A percentile compares a stretch with the other conserved stretches of the same genome.
These are phyloP conservation scores for Cepphus grylle DNA, from an alignment of 2,113 vertebrate genomes.

Conservation along the genomic window DNA sequence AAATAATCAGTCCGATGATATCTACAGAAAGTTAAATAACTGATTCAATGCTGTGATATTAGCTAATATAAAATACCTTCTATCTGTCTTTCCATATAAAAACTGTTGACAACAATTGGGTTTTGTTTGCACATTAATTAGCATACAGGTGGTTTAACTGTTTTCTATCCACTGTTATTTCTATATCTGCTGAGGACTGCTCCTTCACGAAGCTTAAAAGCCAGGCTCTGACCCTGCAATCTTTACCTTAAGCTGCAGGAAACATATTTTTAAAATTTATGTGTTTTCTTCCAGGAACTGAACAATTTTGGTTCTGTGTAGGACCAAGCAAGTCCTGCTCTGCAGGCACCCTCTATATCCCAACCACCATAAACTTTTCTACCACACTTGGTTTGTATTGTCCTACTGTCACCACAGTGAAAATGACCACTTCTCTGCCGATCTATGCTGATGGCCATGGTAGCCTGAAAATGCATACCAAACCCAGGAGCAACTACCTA, in stretches of 20 bases:
- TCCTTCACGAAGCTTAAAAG: not conserved
- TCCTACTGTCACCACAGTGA: not conserved
- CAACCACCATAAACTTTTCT: not conserved
- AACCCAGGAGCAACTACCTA: not conserved
- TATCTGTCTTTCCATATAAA: not conserved
- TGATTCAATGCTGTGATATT: not conserved
- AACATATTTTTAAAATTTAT: not conserved
- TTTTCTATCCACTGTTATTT: not conserved
- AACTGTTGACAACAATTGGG: not conserved
- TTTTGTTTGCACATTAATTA: not conserved
- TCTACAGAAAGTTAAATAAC: not conserved
- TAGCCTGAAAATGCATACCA: not conserved
- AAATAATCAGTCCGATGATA: not conserved
- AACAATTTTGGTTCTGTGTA: not conserved
- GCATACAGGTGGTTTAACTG: not conserved
- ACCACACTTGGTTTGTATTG: not conserved
- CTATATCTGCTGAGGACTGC: not conserved
- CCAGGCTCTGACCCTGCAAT: not conserved
- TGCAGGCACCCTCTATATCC: no score
- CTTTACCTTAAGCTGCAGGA: not conserved
- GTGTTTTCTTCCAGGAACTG: not conserved
- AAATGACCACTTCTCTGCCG: not conserved
- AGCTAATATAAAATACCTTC: not conserved
- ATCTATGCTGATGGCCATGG: fast-evolving
- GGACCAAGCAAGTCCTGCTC: not conserved